Base-by-base conservation (phyloP, 1,140 invertebrate genomes). In the Agrilus planipennis region DNA sequence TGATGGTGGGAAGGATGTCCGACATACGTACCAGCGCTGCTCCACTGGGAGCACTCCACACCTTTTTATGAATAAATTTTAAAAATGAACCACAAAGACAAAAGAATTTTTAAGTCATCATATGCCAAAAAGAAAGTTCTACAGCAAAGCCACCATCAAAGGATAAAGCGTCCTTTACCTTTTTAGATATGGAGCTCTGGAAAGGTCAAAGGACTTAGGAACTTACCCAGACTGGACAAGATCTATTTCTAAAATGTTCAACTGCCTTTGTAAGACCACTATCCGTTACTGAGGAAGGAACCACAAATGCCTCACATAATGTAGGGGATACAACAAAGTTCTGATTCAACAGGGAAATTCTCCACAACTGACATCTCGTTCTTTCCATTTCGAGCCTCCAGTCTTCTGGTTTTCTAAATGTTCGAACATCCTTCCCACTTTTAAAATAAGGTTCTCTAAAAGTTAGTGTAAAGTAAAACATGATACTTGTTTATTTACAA, bases 11-110 rank as follows among this genome's bases (percentile, higher is more conserved):
- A 39, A 75, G 67, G 23, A 88, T 55, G 57, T 86, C 79, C 2
- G 84, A 78, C 73, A 87, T 87, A 55, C 85, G 69, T 16, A 89
- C 75, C 45, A 92, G 64, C 15, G 82, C 81, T 17, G 81, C 81
- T 4, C 76, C 77, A 43, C 72, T 68, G 4, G 66, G 53, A 43
- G 72, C 70, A 7, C 80, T 78, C 84, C 84, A 87, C 40, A 78
- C 58, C 61, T 65, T 42, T 25, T 17, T 22, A 41, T 18, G 11
- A n/a, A n/a, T n/a, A n/a, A n/a, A n/a, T n/a, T n/a, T n/a, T n/a
- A n/a, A n/a, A n/a, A n/a, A n/a, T n/a, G n/a, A n/a, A n/a, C n/a
- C n/a, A n/a, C n/a, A n/a, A n/a, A n/a, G n/a, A n/a, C n/a, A n/a
- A n/a, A n/a, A n/a, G n/a, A n/a, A n/a, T n/a, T n/a, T n/a, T n/a